Evolutionary conservation across 2,888 invertebrate species (phyloP).

Genomic region (Chouioia cunea): DNA sequence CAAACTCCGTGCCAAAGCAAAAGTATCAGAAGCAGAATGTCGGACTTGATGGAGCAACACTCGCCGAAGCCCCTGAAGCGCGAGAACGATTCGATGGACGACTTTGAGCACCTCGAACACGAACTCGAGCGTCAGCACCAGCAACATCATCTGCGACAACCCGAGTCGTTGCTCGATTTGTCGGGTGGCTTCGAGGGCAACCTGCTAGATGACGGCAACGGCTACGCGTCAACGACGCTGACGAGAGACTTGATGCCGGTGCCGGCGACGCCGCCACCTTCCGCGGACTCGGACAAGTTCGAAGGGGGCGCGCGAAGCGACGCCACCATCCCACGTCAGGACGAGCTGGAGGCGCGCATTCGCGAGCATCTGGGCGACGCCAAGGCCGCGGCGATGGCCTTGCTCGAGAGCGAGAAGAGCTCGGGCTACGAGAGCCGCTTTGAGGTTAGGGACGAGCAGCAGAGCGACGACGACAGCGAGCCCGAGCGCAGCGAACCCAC

Average conservation of each 20-base stretch:
- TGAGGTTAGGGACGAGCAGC: slow-evolving; percentile 27
- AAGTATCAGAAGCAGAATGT: slow-evolving; percentile 24
- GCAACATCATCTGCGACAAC: slow-evolving; percentile 44
- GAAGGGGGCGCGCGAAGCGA: slow-evolving; percentile 33
- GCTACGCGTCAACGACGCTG: slow-evolving; percentile 37
- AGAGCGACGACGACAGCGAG: slow-evolving; percentile 33
- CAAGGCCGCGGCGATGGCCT: slow-evolving; percentile 58
- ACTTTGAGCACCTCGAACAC: slow-evolving; percentile 81
- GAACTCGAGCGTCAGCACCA: slow-evolving; percentile 62
- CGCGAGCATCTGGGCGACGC: slow-evolving; percentile 41
- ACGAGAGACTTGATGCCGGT: slow-evolving; percentile 54
- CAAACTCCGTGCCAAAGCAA: background rate
- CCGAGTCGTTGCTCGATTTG: slow-evolving; percentile 48
- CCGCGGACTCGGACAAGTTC: slow-evolving; percentile 59
- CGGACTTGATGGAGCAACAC: slow-evolving; percentile 39
- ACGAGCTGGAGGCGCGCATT: slow-evolving; percentile 48
- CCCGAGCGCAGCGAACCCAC: slow-evolving; percentile 41
- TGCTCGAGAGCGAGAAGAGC: slow-evolving; percentile 57
- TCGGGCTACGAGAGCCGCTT: slow-evolving; percentile 25
- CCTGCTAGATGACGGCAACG: background rate
- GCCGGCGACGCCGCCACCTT: slow-evolving; percentile 62
- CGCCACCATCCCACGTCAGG: slow-evolving; percentile 28
- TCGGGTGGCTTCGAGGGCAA: slow-evolving; percentile 41
- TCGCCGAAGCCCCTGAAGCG: slow-evolving; percentile 65
- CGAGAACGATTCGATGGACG: slow-evolving; percentile 80